These are phyloP conservation scores for Megaleporinus macrocephalus DNA, from an alignment of 2,113 vertebrate species.

Conservation along the genomic window DNA sequence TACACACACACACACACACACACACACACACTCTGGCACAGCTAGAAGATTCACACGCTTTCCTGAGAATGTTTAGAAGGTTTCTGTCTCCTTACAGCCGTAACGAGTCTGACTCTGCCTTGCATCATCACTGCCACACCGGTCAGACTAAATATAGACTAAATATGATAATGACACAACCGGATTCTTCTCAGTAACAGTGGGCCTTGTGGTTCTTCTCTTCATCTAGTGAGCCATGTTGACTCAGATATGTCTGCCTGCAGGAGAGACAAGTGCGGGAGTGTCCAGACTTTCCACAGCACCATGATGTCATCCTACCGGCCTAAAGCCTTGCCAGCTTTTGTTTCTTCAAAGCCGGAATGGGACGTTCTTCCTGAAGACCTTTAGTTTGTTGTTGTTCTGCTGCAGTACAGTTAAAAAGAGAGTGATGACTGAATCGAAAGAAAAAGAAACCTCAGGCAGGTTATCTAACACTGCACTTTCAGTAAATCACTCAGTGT, in stretches of 20 bases:
- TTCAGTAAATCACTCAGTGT: not conserved
- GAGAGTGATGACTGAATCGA: not conserved
- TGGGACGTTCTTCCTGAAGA: not conserved
- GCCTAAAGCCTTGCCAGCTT: not conserved
- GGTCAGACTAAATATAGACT: constrained; percentile 43
- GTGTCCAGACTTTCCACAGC: constrained; percentile 29
- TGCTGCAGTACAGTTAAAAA: not conserved
- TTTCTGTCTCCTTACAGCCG: too few relatives aligned
- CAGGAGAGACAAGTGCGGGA: not conserved
- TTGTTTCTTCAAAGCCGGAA: constrained; percentile 4
- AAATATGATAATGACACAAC: constrained; percentile 20
- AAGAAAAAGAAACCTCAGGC: not conserved
- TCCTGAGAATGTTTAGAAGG: not conserved
- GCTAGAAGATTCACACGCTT: not conserved
- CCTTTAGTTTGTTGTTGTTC: not conserved
- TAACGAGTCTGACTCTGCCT: constrained; percentile 29
- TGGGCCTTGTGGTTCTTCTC: not conserved
- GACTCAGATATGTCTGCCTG: constrained; percentile 14
- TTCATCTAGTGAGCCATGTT: constrained; percentile 20
- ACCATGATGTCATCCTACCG: constrained; percentile 22
- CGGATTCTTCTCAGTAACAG: constrained; percentile 24
- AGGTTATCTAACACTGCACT: not conserved
- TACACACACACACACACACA: too few relatives aligned
- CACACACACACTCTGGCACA: too few relatives aligned
- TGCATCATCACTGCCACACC: constrained; percentile 32